These are phyloP conservation scores for Galagoides demidoff DNA, from an alignment of 2,797 vertebrate species.

Conservation along the genomic window DNA sequence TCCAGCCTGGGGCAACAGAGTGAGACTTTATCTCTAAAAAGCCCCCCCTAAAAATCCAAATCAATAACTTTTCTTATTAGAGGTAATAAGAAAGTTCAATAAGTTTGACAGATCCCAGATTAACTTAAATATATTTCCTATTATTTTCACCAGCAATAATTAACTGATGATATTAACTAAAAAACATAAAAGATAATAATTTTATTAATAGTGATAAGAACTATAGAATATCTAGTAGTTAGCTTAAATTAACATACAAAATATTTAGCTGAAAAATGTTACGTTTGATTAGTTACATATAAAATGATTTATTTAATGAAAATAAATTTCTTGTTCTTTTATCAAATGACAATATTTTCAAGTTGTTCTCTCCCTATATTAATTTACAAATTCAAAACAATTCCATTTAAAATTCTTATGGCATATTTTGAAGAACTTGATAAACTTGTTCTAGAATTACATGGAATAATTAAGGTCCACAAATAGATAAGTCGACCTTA, in stretches of 20 bases:
- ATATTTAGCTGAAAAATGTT: not conserved
- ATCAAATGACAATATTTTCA: not conserved
- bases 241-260: not conserved
- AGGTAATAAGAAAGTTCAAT: not conserved
- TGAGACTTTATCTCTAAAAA: too few relatives aligned
- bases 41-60: not conserved
- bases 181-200: not conserved
- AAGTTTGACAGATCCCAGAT: not conserved
- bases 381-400: not conserved
- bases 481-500: not conserved
- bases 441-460: not conserved
- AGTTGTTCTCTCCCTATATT: not conserved
- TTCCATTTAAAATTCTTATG: constrained; percentile 40
- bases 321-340: not conserved
- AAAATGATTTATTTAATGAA: not conserved
- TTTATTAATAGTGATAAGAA: not conserved
- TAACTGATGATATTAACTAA: not conserved
- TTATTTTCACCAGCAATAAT: constrained; percentile 2
- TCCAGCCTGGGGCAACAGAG: too few relatives aligned
- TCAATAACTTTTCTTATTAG: too few relatives aligned
- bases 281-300: not conserved
- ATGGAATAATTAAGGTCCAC: not conserved
- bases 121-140: constrained; percentile 21
- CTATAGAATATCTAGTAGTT: not conserved
- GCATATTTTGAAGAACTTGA: constrained; percentile 16